Base-by-base conservation (phyloP, 2,888 invertebrate species). In the Myopa testacea region DNA sequence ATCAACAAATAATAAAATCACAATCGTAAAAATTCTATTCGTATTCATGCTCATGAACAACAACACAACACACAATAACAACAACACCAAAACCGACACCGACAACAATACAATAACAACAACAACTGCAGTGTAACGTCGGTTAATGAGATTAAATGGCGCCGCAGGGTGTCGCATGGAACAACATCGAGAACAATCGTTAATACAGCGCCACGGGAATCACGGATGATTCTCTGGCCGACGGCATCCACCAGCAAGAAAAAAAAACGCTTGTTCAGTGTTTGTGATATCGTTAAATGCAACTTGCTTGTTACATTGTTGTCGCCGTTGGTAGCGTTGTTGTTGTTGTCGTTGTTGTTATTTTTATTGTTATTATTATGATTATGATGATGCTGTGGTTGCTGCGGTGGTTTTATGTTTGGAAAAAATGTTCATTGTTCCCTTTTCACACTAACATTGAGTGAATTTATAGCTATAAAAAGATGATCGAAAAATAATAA, bases 121-220 rank as follows among this genome's bases (percentile, higher is more conserved):
- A 38, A 40, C 72, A 72, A 62, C 7, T n/a, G 45, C 72, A 62
- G 4, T 55, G 79, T 81, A 77, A 75, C 80, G 81, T 78, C 84
- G 84, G 85, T 85, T 85, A 85, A 85, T 85, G 85, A 85, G 85
- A 85, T 85, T 85, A 85, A 85, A 85, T 85, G 82, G 79, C 86
- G 50, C 86, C 81, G 83, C 84, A 80, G 86, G 85, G 73, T 38
- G 71, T 75, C 37, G 16, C 8, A 14, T 34, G 4, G 8, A 14
- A 5, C 63, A 50, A 63, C 45, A 73, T 19, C 50, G 45, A 45
- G 63, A 34, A 52, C 65, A 52, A 38, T 65, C 65, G 65, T 65
- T 65, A 65, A 65, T 38, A 65, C 19, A 2, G 50, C 74, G 74
- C 74, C 60, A 26, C 72, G 45, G 72, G 72, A 62, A 70, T 55